These are phyloP conservation scores for Gymnoscopelus microlampas DNA, from an alignment of 2,797 vertebrate species.

Conservation along the genomic window DNA sequence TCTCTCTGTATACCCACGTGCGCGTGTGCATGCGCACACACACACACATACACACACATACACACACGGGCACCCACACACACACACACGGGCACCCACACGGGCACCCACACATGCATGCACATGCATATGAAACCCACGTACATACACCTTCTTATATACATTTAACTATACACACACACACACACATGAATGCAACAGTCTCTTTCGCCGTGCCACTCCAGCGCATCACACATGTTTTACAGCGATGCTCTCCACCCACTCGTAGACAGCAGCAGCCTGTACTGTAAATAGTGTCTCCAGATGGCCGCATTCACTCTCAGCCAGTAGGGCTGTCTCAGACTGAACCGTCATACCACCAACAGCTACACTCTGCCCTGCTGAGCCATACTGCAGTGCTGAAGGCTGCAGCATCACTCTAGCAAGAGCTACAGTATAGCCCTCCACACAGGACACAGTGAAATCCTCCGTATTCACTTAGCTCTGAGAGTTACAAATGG, in stretches of 20 bases:
- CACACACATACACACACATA: background rate
- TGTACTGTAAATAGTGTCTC: constrained; percentile 53
- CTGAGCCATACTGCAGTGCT: constrained; percentile 48
- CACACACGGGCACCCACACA: background rate
- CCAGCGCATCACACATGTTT: constrained; percentile 58
- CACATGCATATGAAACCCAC: background rate
- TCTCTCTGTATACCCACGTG: constrained; percentile 42
- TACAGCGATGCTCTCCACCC: constrained; percentile 54
- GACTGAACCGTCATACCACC: constrained; percentile 13
- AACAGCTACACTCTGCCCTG: constrained; percentile 34
- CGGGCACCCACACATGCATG: background rate
- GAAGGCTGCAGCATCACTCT: constrained; percentile 34
- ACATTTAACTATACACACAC: constrained; percentile 29
- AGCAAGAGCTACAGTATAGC: too few species aligned
- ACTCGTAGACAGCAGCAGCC: constrained; percentile 55
- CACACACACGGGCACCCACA: background rate
- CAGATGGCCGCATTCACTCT: constrained; percentile 50
- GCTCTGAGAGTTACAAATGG: too few species aligned
- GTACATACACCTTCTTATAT: background rate
- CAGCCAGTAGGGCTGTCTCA: constrained; percentile 27
- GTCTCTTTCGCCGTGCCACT: constrained; percentile 28
- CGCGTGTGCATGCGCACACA: too few species aligned
- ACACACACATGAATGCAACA: constrained; percentile 15
- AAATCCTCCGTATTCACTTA: too few species aligned
- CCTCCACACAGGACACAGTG: too few species aligned